phyloP scores from a whole-genome alignment of 2,888 invertebrate genomes.

The Scaeva pyrastri region DNA sequence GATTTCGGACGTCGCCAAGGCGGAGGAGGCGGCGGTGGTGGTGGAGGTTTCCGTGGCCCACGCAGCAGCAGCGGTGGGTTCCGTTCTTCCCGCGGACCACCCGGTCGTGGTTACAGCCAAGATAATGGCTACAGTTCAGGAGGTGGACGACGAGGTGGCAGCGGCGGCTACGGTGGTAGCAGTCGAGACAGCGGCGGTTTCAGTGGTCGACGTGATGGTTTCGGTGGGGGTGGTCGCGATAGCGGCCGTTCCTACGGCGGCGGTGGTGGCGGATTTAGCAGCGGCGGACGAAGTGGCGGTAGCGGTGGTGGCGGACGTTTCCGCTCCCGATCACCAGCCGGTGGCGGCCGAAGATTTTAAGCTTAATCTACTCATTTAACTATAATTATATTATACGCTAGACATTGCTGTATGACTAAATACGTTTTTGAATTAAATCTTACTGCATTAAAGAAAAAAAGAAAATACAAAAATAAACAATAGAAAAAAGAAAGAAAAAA shows the following conservation, averaged over 20 bases:
- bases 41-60: conserved; percentile 84
- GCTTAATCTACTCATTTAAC: conserved; percentile 67
- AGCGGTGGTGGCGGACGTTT: conserved; percentile 82
- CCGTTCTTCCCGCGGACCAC: conserved; percentile 85
- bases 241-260: conserved; percentile 81
- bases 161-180: conserved; percentile 78
- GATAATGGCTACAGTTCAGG: conserved; percentile 74
- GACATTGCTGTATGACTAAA: conserved; percentile 75
- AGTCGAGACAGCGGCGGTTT: conserved; percentile 82
- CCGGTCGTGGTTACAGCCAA: conserved; percentile 77
- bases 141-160: conserved; percentile 71
- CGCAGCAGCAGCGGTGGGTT: conserved; percentile 84
- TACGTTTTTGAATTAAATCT: conserved; percentile 70
- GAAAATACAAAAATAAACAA: conserved; percentile 30
- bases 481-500: conserved; percentile 32
- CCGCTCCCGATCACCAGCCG: conserved; percentile 82
- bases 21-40: conserved; percentile 85
- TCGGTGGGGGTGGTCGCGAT: conserved; percentile 80
- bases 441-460: conserved; percentile 59
- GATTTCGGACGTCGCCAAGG: conserved; percentile 84
- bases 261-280: conserved; percentile 85
- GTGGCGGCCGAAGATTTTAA: conserved; percentile 78
- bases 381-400: conserved; percentile 68
- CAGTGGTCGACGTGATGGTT: conserved; percentile 84
- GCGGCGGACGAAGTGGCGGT: conserved; percentile 84